phyloP scores from a whole-genome alignment of 1,140 invertebrate species.

The Drosophila oshimai region DNA sequence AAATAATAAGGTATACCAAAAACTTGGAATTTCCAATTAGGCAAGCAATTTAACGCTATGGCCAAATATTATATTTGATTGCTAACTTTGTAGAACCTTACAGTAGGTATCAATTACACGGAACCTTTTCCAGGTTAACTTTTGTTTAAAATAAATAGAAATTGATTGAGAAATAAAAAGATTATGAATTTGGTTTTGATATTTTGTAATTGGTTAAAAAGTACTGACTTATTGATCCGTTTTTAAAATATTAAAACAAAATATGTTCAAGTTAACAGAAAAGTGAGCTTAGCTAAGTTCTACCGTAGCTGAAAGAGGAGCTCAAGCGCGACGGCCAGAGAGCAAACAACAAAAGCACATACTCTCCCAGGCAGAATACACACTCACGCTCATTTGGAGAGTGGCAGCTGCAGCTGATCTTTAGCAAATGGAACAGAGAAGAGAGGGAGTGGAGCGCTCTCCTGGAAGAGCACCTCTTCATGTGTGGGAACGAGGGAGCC shows the following conservation, averaged over 20 bases:
- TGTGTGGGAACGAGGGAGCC: background rate
- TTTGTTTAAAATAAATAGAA: too few species aligned
- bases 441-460: slow-evolving; percentile 7
- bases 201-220: too few species aligned
- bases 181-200: too few species aligned
- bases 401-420: slow-evolving; percentile 68
- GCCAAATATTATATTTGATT: background rate
- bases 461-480: background rate
- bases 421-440: slow-evolving; percentile 16
- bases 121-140: too few species aligned
- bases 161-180: too few species aligned
- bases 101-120: background rate
- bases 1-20: too few species aligned
- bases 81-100: background rate
- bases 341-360: background rate
- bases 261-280: background rate
- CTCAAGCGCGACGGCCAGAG: slow-evolving; percentile 45
- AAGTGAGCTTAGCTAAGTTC: background rate
- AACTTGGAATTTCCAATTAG: background rate
- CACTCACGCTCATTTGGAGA: slow-evolving; percentile 23
- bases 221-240: too few species aligned
- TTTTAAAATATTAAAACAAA: background rate
- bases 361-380: slow-evolving; percentile 3
- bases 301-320: slow-evolving; percentile 16
- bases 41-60: background rate